phyloP scores from a whole-genome alignment of 2,113 vertebrate genomes.

The Macrotis lagotis region DNA sequence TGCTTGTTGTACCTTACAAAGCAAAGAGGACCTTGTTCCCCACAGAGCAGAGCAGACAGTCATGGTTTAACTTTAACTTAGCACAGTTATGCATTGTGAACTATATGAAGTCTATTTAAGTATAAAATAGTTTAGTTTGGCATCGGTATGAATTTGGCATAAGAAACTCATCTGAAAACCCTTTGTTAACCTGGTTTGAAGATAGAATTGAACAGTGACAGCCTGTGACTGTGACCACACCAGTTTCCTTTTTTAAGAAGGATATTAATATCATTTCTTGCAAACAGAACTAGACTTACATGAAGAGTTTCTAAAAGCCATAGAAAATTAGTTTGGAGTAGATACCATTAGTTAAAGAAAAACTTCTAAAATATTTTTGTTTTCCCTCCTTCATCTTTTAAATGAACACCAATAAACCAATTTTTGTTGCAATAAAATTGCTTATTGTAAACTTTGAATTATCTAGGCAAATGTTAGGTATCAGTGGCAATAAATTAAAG shows the following conservation, averaged over 20 bases:
- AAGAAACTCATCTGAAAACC: rapidly evolving
- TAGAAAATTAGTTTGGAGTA: background rate
- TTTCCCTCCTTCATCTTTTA: background rate
- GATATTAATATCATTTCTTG: background rate
- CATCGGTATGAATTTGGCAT: background rate
- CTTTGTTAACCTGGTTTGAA: rapidly evolving
- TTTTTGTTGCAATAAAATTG: background rate
- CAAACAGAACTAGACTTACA: background rate
- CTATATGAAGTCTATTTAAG: background rate
- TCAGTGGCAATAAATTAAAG: background rate
- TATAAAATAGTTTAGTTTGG: background rate
- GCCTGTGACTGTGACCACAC: too few species aligned
- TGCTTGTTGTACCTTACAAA: background rate
- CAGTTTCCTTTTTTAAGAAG: background rate
- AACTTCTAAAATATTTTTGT: background rate
- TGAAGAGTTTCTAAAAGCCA: background rate
- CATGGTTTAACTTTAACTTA: background rate
- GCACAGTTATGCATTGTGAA: background rate
- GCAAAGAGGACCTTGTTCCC: background rate
- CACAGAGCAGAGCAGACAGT: too few species aligned
- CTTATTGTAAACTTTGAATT: background rate
- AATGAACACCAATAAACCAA: background rate
- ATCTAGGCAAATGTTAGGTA: background rate
- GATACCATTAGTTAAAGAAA: background rate
- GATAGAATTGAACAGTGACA: background rate